Evolutionary conservation across 1,140 invertebrate species (phyloP).

Genomic region (Mya arenaria): DNA sequence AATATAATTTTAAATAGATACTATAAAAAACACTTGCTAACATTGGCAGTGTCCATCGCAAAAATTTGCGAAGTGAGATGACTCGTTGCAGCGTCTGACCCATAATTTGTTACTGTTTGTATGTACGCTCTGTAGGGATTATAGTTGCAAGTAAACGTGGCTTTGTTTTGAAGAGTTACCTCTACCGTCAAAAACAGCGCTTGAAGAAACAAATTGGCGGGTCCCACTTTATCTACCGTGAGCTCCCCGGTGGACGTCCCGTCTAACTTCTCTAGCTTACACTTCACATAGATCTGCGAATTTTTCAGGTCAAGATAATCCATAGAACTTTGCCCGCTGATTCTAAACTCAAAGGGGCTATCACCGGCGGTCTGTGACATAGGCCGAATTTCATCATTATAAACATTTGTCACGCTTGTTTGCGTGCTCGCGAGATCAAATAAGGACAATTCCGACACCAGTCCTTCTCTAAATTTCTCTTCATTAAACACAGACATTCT

Average conservation of each 20-base stretch:
- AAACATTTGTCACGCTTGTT: slow-evolving; percentile 34
- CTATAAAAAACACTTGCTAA: too few relatives aligned
- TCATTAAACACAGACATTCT: too few relatives aligned
- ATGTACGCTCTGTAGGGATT: not conserved
- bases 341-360: slow-evolving; percentile 37
- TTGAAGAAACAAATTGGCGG: slow-evolving; percentile 3
- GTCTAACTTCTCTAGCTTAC: slow-evolving; percentile 1
- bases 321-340: slow-evolving; percentile 24
- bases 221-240: not conserved
- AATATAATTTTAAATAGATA: too few relatives aligned
- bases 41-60: slow-evolving; percentile 20
- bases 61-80: slow-evolving; percentile 42
- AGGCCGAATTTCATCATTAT: slow-evolving; percentile 38
- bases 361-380: slow-evolving; percentile 18
- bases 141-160: not conserved
- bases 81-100: slow-evolving; percentile 29
- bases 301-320: slow-evolving; percentile 8
- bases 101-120: slow-evolving; percentile 41
- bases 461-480: slow-evolving; percentile 48
- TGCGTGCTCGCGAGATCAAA: slow-evolving; percentile 50
- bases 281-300: slow-evolving; percentile 24
- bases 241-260: not conserved
- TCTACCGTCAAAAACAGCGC: not conserved
- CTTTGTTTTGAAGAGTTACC: not conserved
- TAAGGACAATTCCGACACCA: slow-evolving; percentile 15